Conservation (phyloP, 2,888 invertebrate genomes). For the Lepidonotus clava region DNA sequence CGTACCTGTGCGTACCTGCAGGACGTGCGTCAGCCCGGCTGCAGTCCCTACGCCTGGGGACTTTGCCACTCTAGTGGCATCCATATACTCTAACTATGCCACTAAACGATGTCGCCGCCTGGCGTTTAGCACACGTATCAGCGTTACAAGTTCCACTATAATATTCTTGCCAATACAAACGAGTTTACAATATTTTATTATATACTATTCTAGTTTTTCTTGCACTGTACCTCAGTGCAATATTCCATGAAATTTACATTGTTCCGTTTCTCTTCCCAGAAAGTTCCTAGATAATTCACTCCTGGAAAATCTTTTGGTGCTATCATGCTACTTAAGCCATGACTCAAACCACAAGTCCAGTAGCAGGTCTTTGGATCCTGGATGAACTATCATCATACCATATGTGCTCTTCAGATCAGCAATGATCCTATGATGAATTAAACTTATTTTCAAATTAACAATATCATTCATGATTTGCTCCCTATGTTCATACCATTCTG, state of each 20-base stretch:
- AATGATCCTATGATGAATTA: not conserved
- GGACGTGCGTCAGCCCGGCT: too few relatives aligned
- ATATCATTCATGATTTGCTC: not conserved
- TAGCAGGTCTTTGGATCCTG: not conserved
- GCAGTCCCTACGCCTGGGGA: too few relatives aligned
- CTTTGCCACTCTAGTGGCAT: too few relatives aligned
- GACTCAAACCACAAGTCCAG: not conserved
- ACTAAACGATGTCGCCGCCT: too few relatives aligned
- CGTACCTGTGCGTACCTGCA: too few relatives aligned
- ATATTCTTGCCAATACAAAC: too few relatives aligned
- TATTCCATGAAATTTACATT: not conserved
- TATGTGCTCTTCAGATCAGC: not conserved
- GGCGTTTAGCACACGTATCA: too few relatives aligned
- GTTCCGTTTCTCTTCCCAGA: not conserved
- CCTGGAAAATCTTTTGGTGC: not conserved
- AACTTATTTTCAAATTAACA: not conserved
- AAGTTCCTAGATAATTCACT: not conserved
- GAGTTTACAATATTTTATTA: too few relatives aligned
- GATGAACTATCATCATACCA: not conserved
- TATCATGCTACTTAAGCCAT: not conserved
- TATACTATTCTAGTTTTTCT: too few relatives aligned
- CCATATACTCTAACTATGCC: too few relatives aligned
- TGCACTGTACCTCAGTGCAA: too few relatives aligned
- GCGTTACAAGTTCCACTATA: too few relatives aligned
- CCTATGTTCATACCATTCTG: not conserved